These are phyloP conservation scores for Athetis lepigone DNA, from an alignment of 2,888 invertebrate genomes.

Conservation along the genomic window DNA sequence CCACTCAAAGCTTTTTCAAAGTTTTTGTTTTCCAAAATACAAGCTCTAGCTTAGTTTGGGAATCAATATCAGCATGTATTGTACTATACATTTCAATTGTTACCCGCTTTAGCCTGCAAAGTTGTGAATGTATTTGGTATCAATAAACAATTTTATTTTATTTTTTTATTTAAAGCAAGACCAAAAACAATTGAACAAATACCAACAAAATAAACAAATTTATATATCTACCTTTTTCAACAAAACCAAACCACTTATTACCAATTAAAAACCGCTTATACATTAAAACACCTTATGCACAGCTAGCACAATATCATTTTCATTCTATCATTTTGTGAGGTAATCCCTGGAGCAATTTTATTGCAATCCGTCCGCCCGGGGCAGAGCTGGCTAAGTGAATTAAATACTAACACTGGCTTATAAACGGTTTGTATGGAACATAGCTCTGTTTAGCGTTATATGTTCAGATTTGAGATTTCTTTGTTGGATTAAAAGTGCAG, in stretches of 20 bases:
- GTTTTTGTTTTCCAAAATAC: too few species aligned
- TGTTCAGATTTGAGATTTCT: neutral
- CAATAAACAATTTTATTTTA: too few species aligned
- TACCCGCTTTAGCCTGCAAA: too few species aligned
- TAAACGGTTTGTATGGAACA: conserved; percentile 34
- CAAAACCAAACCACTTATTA: neutral
- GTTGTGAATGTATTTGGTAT: too few species aligned
- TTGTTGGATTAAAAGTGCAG: neutral
- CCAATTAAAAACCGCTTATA: conserved; percentile 9
- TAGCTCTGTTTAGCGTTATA: conserved; percentile 8
- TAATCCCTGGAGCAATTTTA: conserved; percentile 62
- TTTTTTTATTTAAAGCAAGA: too few species aligned
- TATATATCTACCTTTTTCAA: too few species aligned
- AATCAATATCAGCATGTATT: too few species aligned
- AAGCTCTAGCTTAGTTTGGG: too few species aligned
- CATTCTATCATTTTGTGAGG: conserved; percentile 49
- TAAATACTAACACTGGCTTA: conserved; percentile 62
- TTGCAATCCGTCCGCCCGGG: conserved; percentile 49
- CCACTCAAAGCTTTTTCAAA: too few species aligned
- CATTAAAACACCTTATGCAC: conserved; percentile 22
- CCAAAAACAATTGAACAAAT: too few species aligned
- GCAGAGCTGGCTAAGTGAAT: conserved; percentile 64
- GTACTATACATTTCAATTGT: too few species aligned
- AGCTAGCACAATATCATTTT: conserved; percentile 55
- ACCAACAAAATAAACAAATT: neutral